A percentile compares a stretch with the other conserved stretches of the same genome.
Evolutionary conservation across 1,140 invertebrate species (phyloP).

Genomic region (Eriosoma lanigerum): DNA sequence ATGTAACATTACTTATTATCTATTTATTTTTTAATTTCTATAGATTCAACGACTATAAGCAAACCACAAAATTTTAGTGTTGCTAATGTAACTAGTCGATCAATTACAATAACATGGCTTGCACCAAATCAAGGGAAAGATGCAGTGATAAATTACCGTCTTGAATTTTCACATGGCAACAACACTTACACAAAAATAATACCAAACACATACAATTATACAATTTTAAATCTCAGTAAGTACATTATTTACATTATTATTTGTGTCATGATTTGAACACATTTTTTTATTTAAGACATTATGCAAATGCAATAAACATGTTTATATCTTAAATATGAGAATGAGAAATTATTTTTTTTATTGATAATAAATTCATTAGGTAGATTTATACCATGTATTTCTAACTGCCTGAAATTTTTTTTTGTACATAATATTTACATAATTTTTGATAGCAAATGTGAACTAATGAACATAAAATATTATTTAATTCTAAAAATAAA

Average conservation of each 20-base stretch:
- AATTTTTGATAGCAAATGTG: no score
- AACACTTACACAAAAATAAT: constrained; percentile 63
- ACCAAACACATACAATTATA: constrained; percentile 61
- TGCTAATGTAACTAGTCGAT: constrained; percentile 71
- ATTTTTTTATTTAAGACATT: background rate
- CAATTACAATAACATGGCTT: constrained; percentile 77
- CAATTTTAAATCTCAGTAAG: constrained; percentile 57
- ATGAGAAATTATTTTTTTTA: no score
- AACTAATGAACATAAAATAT: no score
- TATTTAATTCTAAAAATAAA: no score
- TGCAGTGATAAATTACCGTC: constrained; percentile 69
- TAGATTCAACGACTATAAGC: background rate
- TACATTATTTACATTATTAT: constrained; percentile 58
- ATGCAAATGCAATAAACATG: no score
- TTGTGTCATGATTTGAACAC: background rate
- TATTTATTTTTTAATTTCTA: background rate
- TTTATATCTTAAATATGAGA: no score
- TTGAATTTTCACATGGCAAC: constrained; percentile 61
- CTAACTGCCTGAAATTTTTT: no score
- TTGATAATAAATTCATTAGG: no score
- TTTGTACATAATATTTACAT: no score
- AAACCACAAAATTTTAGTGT: constrained; percentile 79
- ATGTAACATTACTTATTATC: no score
- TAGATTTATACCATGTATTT: no score
- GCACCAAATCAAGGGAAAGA: constrained; percentile 74